Evolutionary conservation across 2,888 invertebrate genomes (phyloP).

Genomic region (Hylaea fasciaria): DNA sequence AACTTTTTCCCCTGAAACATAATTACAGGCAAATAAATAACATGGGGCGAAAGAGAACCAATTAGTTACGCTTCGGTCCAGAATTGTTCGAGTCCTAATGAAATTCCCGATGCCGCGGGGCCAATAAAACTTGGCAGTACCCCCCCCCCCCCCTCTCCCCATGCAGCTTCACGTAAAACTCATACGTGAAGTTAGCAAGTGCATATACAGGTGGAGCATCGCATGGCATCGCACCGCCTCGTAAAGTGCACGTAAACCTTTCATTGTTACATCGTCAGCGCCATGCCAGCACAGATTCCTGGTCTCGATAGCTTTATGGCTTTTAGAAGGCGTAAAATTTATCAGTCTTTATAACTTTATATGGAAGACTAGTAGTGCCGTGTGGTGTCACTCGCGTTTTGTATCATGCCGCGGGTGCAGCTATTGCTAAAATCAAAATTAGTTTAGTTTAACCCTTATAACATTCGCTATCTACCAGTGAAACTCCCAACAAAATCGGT

Average conservation of each 20-base stretch:
- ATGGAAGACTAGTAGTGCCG: too few species aligned
- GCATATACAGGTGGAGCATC: slow-evolving; percentile 20
- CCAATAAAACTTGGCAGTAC: slow-evolving; percentile 29
- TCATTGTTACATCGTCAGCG: slow-evolving; percentile 29
- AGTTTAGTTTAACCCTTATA: too few species aligned
- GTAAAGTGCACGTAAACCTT: slow-evolving; percentile 31
- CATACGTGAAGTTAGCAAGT: slow-evolving; percentile 18
- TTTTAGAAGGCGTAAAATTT: slow-evolving; percentile 31
- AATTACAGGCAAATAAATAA: slow-evolving; percentile 64
- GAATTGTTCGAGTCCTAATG: slow-evolving; percentile 61
- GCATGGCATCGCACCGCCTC: slow-evolving; percentile 24
- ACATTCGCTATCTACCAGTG: too few species aligned
- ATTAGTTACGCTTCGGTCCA: slow-evolving; percentile 61
- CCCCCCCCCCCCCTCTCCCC: slow-evolving; percentile 2
- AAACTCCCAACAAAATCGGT: too few species aligned
- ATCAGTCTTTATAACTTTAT: slow-evolving; percentile 27
- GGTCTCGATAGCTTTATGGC: slow-evolving; percentile 34
- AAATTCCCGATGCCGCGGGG: slow-evolving; percentile 56
- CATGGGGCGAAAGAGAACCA: slow-evolving; percentile 52
- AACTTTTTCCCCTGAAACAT: slow-evolving; percentile 43
- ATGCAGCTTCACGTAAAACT: slow-evolving; percentile 19
- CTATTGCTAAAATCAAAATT: too few species aligned
- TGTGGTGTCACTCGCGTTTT: too few species aligned
- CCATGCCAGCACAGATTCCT: slow-evolving; percentile 27
- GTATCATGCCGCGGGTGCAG: too few species aligned